Evolutionary conservation across 2,113 vertebrate species (phyloP).

Genomic region (Terrapene triunguis): DNA sequence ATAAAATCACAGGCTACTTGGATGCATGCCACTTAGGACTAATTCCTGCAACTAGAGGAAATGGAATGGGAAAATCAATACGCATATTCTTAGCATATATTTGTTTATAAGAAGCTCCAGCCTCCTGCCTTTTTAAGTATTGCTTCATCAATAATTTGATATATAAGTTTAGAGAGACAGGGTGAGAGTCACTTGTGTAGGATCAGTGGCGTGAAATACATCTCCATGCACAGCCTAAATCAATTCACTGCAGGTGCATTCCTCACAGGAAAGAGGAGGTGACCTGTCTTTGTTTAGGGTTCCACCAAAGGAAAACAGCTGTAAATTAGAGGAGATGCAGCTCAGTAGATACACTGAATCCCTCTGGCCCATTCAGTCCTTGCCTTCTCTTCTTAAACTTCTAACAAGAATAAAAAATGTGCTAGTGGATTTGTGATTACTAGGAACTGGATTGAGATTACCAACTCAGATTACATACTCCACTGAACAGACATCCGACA

Average conservation of each 20-base stretch:
- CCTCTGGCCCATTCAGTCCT: not conserved
- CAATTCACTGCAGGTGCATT: not conserved
- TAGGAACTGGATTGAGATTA: not conserved
- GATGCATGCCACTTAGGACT: not conserved
- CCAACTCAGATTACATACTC: not conserved
- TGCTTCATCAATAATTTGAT: not conserved
- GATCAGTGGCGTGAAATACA: not conserved
- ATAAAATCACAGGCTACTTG: not conserved
- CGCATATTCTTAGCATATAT: not conserved
- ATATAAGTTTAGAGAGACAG: not conserved
- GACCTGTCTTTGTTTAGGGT: not conserved
- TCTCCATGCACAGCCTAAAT: not conserved
- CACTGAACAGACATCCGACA: not conserved
- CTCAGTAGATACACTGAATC: not conserved
- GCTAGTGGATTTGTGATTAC: not conserved
- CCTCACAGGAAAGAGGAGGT: not conserved
- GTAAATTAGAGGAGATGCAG: not conserved
- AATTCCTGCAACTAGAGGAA: not conserved
- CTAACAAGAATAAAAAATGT: not conserved
- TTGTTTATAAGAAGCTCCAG: not conserved
- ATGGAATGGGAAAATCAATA: not conserved
- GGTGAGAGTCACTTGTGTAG: fast-evolving
- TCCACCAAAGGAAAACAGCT: not conserved
- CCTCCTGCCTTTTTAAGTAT: fast-evolving
- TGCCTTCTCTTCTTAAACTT: not conserved